Conservation (phyloP, 2,797 vertebrate species). For the Harpagifer antarcticus region DNA sequence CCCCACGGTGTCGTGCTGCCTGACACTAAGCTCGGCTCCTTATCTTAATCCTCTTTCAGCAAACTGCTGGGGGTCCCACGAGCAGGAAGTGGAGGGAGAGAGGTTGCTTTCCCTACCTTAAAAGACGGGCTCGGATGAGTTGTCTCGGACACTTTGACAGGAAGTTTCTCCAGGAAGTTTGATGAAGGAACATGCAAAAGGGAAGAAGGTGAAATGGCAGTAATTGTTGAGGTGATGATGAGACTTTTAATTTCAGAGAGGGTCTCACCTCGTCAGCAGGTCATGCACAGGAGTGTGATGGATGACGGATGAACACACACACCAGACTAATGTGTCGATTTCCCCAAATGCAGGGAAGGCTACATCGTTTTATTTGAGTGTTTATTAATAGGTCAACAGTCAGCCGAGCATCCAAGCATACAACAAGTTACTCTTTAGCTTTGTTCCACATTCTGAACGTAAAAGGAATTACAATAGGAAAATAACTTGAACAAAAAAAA, state of each 20-base stretch:
- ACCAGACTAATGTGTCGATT: slow-evolving; percentile 59
- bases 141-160: slow-evolving; percentile 15
- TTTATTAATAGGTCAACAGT: slow-evolving; percentile 88
- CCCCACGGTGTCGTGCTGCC: slow-evolving; percentile 70
- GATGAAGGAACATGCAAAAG: slow-evolving; percentile 35
- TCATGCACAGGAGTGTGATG: slow-evolving; percentile 15
- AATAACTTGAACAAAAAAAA: slow-evolving; percentile 71
- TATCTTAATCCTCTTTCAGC: slow-evolving; percentile 83
- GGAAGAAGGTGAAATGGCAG: slow-evolving; percentile 23
- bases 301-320: slow-evolving; percentile 44
- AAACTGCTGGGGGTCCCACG: slow-evolving; percentile 64
- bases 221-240: background rate
- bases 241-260: slow-evolving; percentile 25
- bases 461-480: slow-evolving; percentile 77
- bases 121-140: slow-evolving; percentile 32
- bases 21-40: slow-evolving; percentile 81
- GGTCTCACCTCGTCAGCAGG: slow-evolving; percentile 24
- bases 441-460: slow-evolving; percentile 81
- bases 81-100: slow-evolving; percentile 75
- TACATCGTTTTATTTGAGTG: slow-evolving; percentile 88
- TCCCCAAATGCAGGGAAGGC: slow-evolving; percentile 79
- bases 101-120: slow-evolving; percentile 63
- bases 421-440: slow-evolving; percentile 86
- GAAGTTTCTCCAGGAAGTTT: slow-evolving; percentile 15
- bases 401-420: slow-evolving; percentile 89